Evolutionary conservation across 2,113 vertebrate species (phyloP).

Genomic region (Apeltes quadracus): DNA sequence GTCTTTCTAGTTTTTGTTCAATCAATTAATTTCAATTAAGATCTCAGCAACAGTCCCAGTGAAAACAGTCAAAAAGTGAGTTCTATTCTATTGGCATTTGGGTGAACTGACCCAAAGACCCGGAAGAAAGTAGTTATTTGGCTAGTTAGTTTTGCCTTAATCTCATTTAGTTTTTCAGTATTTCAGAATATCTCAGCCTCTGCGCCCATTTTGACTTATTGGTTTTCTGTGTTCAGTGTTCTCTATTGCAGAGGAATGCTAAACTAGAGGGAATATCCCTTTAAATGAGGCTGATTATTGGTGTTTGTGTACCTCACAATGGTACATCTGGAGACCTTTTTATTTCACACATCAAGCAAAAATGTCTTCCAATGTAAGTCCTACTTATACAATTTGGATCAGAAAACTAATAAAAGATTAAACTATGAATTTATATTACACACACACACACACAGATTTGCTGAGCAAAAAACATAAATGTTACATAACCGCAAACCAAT

Average conservation of each 20-base stretch:
- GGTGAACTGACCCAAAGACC: background rate
- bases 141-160: background rate
- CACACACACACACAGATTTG: constrained; percentile 15
- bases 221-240: background rate
- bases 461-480: constrained; percentile 51
- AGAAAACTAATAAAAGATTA: constrained; percentile 53
- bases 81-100: background rate
- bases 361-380: background rate
- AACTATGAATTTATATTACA: constrained; percentile 12
- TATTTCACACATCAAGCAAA: background rate
- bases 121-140: background rate
- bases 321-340: background rate
- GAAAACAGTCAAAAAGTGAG: background rate
- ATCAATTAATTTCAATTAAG: background rate
- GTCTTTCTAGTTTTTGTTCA: background rate
- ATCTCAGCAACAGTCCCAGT: background rate
- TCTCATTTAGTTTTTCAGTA: background rate
- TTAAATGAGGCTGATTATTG: background rate
- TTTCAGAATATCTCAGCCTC: background rate
- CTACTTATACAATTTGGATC: background rate
- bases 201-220: background rate
- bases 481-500: constrained; percentile 66
- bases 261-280: background rate
- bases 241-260: background rate
- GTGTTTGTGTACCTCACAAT: background rate